phyloP scores from a whole-genome alignment of 2,797 vertebrate species.

The Etheostoma nigrum region DNA sequence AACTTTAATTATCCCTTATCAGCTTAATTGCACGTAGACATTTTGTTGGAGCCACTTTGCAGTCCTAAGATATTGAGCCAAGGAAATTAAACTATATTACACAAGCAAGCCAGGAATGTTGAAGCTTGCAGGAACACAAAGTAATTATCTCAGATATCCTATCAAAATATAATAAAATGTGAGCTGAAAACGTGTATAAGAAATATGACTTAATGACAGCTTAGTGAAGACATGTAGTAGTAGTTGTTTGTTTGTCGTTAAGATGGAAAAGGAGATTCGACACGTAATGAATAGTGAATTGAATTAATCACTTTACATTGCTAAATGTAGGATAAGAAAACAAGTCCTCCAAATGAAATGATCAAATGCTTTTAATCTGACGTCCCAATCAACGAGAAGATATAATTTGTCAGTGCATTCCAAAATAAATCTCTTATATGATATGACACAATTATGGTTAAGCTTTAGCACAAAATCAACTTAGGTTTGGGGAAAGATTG shows the following conservation, averaged over 20 bases:
- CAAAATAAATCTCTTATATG: too few relatives aligned
- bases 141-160: conserved; percentile 18
- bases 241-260: conserved; percentile 18
- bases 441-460: too few relatives aligned
- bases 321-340: neutral
- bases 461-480: too few relatives aligned
- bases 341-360: neutral
- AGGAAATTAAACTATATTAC: conserved; percentile 26
- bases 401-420: too few relatives aligned
- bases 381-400: too few relatives aligned
- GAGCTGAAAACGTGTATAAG: neutral
- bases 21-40: conserved; percentile 52
- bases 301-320: neutral
- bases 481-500: too few relatives aligned
- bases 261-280: neutral
- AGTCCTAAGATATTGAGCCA: conserved; percentile 37
- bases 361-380: too few relatives aligned
- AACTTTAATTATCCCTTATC: conserved; percentile 67
- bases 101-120: conserved; percentile 6
- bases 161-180: conserved; percentile 24
- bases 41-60: conserved; percentile 35
- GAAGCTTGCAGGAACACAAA: conserved; percentile 22
- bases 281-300: neutral
- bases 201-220: conserved; percentile 6
- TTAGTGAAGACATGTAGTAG: neutral